These are phyloP conservation scores for Darevskia mixta DNA, from an alignment of 2,797 vertebrate genomes.

Conservation along the genomic window DNA sequence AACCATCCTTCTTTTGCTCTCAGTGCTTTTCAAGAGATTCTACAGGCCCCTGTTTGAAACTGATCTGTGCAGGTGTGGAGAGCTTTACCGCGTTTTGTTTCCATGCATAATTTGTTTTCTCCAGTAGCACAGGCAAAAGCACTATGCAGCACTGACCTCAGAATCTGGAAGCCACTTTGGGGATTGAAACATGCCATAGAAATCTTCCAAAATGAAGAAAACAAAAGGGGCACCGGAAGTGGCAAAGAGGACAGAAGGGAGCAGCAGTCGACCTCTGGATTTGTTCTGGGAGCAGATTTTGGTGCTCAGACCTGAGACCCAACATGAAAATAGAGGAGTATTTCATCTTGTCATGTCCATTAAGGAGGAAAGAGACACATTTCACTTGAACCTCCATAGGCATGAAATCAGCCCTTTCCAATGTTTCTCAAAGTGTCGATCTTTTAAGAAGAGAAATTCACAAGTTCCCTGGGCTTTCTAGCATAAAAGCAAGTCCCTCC, in stretches of 20 bases:
- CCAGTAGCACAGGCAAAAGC: not conserved
- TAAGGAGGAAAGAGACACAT: not conserved
- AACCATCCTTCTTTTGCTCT: not conserved
- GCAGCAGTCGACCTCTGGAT: not conserved
- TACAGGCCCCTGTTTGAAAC: not conserved
- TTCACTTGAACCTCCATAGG: not conserved
- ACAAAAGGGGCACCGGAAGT: not conserved
- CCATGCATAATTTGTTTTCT: not conserved
- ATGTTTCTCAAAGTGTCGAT: not conserved
- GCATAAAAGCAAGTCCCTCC: slow-evolving; percentile 18
- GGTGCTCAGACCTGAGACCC: not conserved
- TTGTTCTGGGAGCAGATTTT: not conserved
- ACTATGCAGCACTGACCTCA: not conserved
- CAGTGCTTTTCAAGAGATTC: not conserved
- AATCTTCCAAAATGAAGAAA: not conserved
- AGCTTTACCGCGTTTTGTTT: not conserved
- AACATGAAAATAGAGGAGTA: not conserved
- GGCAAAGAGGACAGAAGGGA: not conserved
- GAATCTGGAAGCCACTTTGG: not conserved
- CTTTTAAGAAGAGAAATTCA: not conserved
- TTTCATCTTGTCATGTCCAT: not conserved
- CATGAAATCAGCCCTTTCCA: not conserved
- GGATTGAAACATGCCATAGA: not conserved
- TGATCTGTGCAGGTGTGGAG: not conserved
- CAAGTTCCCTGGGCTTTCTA: slow-evolving; percentile 33